phyloP scores from a whole-genome alignment of 64 coral and sea anemone genomes.

The Montipora foliosa region DNA sequence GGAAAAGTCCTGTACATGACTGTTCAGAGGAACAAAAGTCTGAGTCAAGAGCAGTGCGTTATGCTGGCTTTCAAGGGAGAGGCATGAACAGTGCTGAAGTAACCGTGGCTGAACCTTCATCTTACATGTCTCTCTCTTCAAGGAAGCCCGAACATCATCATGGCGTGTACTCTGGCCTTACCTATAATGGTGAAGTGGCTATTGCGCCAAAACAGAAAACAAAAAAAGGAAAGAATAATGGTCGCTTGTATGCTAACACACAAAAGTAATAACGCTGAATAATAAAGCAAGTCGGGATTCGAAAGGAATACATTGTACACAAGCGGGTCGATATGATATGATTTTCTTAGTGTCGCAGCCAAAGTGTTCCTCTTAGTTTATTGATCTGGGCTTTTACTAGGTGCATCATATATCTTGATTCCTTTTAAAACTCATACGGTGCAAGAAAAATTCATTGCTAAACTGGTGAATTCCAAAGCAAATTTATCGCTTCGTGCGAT shows the following conservation, averaged over 20 bases:
- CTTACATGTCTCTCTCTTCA: constrained; percentile 26
- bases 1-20: too few relatives aligned
- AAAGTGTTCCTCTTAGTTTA: too few relatives aligned
- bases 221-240: background rate
- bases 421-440: too few relatives aligned
- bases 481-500: too few relatives aligned
- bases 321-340: too few relatives aligned
- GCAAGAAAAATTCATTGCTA: too few relatives aligned
- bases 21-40: background rate
- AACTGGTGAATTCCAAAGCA: too few relatives aligned
- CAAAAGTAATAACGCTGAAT: background rate
- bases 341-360: too few relatives aligned
- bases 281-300: background rate
- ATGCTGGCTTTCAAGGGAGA: background rate
- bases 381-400: too few relatives aligned
- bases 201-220: background rate
- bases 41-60: background rate
- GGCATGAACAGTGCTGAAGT: background rate
- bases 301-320: too few relatives aligned
- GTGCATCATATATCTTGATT: too few relatives aligned
- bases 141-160: background rate
- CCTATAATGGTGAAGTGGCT: too few relatives aligned
- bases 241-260: background rate
- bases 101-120: background rate
- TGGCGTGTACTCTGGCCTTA: background rate